Evolutionary conservation across 2,888 invertebrate genomes (phyloP).

Genomic region (Caenorhabditis zanzibari): DNA sequence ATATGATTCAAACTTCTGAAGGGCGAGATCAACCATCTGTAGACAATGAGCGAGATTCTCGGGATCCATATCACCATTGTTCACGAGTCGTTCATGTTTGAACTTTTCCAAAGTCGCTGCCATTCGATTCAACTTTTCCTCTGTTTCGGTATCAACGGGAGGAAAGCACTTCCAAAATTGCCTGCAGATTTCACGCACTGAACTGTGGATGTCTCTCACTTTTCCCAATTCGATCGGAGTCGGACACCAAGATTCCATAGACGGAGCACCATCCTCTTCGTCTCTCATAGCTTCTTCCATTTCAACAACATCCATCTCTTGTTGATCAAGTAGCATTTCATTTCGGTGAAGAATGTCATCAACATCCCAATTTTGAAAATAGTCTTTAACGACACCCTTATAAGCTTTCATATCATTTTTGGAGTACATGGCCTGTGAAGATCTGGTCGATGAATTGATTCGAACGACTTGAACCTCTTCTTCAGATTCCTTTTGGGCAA

Average conservation of each 20-base stretch:
- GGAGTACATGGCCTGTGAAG: conserved; percentile 48
- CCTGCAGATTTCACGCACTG: conserved; percentile 90
- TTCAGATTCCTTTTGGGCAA: conserved; percentile 53
- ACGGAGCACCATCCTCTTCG: conserved; percentile 17
- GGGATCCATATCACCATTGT: conserved; percentile 63
- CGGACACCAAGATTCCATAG: conserved; percentile 51
- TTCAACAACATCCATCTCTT: conserved; percentile 39
- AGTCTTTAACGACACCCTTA: conserved; percentile 58
- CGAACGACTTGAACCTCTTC: conserved; percentile 62
- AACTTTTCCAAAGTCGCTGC: conserved; percentile 75
- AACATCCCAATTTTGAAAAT: conserved; percentile 61
- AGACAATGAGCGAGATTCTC: conserved; percentile 71
- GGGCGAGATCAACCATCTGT: conserved; percentile 71
- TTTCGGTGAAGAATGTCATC: conserved; percentile 45
- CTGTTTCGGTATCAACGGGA: conserved; percentile 88
- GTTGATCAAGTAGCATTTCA: conserved; percentile 44
- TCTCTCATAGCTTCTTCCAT: conserved; percentile 34
- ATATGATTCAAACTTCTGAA: conserved; percentile 50
- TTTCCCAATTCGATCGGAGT: conserved; percentile 46
- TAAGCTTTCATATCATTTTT: conserved; percentile 45
- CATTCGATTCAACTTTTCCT: conserved; percentile 86
- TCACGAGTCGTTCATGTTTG: conserved; percentile 64
- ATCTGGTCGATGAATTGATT: conserved; percentile 41
- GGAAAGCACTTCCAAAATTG: conserved; percentile 97
- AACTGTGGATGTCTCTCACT: conserved; percentile 68